phyloP scores from a whole-genome alignment of 2,797 vertebrate species.

The Rhabdomys pumilio region DNA sequence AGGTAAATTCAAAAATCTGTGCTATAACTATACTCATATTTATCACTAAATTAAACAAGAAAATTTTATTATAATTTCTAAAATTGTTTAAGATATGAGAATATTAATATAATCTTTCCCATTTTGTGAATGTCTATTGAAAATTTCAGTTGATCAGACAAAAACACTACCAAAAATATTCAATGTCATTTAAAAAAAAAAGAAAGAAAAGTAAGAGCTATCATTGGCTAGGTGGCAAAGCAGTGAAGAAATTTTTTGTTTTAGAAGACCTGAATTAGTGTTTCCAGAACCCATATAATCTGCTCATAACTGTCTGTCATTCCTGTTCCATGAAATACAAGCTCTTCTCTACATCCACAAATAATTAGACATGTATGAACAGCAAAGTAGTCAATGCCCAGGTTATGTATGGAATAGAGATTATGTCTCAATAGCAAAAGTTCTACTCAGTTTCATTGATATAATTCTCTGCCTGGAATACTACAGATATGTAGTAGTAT shows the following conservation, averaged over 20 bases:
- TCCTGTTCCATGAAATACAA: neutral
- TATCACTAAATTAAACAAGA: neutral
- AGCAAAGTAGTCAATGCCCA: neutral
- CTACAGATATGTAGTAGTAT: neutral
- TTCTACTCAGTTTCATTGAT: neutral
- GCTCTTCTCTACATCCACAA: neutral
- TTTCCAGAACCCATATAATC: neutral
- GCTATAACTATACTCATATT: neutral
- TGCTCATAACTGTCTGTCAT: neutral
- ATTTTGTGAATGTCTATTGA: neutral
- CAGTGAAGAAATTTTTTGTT: neutral
- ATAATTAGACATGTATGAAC: neutral
- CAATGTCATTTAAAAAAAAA: neutral
- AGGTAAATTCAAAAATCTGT: too few species aligned
- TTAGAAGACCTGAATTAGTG: neutral
- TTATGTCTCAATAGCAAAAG: neutral
- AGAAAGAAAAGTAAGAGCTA: neutral
- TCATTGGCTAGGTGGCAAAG: neutral
- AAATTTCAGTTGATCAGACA: neutral
- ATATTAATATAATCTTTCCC: neutral
- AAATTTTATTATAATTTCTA: neutral
- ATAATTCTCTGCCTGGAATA: neutral
- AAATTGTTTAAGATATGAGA: neutral
- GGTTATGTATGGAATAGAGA: neutral
- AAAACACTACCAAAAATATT: neutral